These are phyloP conservation scores for Thryonomys swinderianus DNA, from an alignment of 2,113 vertebrate species.

Conservation along the genomic window DNA sequence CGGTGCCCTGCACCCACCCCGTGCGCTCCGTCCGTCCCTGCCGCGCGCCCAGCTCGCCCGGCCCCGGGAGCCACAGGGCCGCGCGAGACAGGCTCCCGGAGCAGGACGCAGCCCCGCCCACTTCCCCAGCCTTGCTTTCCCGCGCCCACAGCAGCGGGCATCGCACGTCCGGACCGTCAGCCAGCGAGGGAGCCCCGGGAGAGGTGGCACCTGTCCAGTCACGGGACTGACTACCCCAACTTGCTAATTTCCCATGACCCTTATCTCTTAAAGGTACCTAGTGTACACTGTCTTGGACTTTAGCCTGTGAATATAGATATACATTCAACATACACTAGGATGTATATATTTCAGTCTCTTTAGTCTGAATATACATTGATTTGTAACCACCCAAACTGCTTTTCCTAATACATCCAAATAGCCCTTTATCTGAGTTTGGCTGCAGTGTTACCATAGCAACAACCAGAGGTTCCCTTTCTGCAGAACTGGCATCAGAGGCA, in stretches of 20 bases:
- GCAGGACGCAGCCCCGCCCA: no score
- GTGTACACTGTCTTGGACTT: background rate
- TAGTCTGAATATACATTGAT: background rate
- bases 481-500: background rate
- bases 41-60: no score
- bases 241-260: background rate
- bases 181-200: background rate
- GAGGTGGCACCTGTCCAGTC: background rate
- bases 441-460: background rate
- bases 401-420: conserved; percentile 15
- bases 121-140: no score
- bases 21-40: no score
- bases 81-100: no score
- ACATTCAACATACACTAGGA: background rate
- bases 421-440: background rate
- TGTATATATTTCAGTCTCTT: background rate
- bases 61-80: no score
- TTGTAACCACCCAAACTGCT: background rate
- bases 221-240: background rate
- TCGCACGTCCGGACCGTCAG: background rate
- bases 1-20: no score
- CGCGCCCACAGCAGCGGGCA: no score
- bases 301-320: background rate
- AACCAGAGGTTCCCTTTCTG: no score
- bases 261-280: background rate